Percentiles rank a stretch among this genome's conserved stretches.
Evolutionary conservation across 2,888 invertebrate species (phyloP).

Genomic region (Patella ulyssiponensis): DNA sequence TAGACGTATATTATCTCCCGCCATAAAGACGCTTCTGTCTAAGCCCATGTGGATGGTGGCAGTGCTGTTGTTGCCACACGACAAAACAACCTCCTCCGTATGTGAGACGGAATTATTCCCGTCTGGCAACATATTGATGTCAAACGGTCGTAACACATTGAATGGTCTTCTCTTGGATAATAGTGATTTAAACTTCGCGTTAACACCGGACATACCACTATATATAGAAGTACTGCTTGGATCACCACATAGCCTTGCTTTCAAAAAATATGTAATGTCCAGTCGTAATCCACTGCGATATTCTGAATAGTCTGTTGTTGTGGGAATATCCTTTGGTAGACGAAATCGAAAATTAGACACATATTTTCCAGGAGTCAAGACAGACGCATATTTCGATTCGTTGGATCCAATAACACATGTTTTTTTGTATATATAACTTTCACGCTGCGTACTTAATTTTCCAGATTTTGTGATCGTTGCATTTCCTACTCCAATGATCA

Average conservation of each 20-base stretch:
- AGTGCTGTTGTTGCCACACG: slow-evolving; percentile 44
- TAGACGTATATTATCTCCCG: slow-evolving; percentile 61
- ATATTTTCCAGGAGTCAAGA: slow-evolving; percentile 63
- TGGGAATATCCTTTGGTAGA: slow-evolving; percentile 59
- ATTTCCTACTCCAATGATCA: slow-evolving; percentile 59
- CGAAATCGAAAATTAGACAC: slow-evolving; percentile 60
- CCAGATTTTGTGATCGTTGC: slow-evolving; percentile 45
- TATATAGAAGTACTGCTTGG: slow-evolving; percentile 40
- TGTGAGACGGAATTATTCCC: slow-evolving; percentile 56
- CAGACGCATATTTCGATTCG: slow-evolving; percentile 50
- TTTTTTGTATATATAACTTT: slow-evolving; percentile 60
- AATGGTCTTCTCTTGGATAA: slow-evolving; percentile 52
- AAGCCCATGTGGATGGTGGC: slow-evolving; percentile 50
- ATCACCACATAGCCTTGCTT: slow-evolving; percentile 64
- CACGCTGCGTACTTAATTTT: slow-evolving; percentile 43
- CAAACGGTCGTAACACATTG: slow-evolving; percentile 52
- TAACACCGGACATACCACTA: slow-evolving; percentile 44
- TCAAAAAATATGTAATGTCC: slow-evolving; percentile 57
- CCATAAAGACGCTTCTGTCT: slow-evolving; percentile 58
- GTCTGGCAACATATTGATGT: slow-evolving; percentile 54
- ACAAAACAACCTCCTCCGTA: slow-evolving; percentile 55
- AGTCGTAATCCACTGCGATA: slow-evolving; percentile 51
- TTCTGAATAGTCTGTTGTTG: slow-evolving; percentile 53
- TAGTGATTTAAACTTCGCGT: slow-evolving; percentile 54
- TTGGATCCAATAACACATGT: slow-evolving; percentile 59